phyloP scores from a whole-genome alignment of 2,888 invertebrate species.

The Apamea epomidion region DNA sequence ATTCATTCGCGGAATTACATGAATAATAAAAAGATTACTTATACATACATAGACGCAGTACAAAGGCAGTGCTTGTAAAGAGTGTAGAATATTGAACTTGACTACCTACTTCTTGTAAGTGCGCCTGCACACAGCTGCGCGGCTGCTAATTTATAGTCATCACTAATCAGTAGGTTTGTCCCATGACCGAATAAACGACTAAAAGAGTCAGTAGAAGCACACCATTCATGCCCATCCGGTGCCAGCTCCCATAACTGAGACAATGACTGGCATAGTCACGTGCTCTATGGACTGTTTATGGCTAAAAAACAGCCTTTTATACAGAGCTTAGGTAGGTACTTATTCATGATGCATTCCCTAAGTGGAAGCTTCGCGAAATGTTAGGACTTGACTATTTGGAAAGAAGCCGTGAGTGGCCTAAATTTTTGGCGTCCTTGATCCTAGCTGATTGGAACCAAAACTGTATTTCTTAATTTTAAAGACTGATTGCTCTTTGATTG shows the following conservation, averaged over 20 bases:
- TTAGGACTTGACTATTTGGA: neutral
- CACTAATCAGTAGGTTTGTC: slow-evolving; percentile 4
- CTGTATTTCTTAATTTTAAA: neutral
- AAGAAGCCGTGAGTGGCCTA: neutral
- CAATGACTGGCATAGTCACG: slow-evolving; percentile 21
- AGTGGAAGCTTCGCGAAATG: neutral
- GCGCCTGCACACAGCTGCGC: slow-evolving; percentile 25
- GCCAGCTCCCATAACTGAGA: slow-evolving; percentile 4
- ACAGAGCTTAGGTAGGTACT: neutral
- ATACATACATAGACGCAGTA: neutral
- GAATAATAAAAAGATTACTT: slow-evolving; percentile 3
- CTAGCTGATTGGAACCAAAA: no score
- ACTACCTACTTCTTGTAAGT: neutral
- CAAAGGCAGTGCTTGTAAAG: slow-evolving; percentile 1
- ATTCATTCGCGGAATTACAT: slow-evolving; percentile 7
- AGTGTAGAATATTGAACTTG: neutral
- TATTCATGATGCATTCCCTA: neutral
- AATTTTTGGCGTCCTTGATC: neutral
- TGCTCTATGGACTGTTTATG: neutral
- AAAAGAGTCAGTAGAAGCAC: neutral
- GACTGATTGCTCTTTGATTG: neutral
- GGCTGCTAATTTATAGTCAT: slow-evolving; percentile 43
- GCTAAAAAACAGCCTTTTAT: neutral
- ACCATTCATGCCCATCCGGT: slow-evolving; percentile 30
- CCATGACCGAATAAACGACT: neutral